Evolutionary conservation across 2,888 invertebrate genomes (phyloP), one percentile per base, ranked within the genome.

Genomic region (Hyles lineata): DNA sequence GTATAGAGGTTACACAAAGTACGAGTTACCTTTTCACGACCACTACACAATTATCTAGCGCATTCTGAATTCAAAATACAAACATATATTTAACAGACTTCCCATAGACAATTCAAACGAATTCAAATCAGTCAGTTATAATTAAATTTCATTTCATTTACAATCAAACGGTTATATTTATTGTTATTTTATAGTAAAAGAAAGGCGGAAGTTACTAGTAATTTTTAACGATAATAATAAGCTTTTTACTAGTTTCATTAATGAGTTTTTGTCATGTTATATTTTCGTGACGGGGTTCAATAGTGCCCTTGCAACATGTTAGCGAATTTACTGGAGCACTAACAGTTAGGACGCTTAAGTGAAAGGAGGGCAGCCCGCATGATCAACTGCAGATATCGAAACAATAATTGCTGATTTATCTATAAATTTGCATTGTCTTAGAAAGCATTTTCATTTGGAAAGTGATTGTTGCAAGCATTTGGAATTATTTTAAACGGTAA

Each of bases 281-380:
- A 74, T 83, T 80, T 80, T 78, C 87, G 87, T 88, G 86, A 87
- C 86, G 83, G 77, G 76, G 79, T 80, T 84, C 82, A 84, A 84
- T 84, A 82, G 81, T 82, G 85, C 84, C 86, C 87, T 90, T 91
- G 86, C 90, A 84, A 86, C 89, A 91, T 77, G 81, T 79, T 84
- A 81, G 82, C 76, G 77, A 80, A 83, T 86, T 84, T 85, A 83
- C 80, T 83, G 76, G 82, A 81, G 82, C 83, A 82, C 76, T 80
- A 79, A 81, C 79, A 78, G 81, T 79, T 81, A 82, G 85, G 79
- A 83, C 82, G 69, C 74, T 71, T 75, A 74, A 81, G 87, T 88
- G 92, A 91, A 92, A 91, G 90, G 90, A 86, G 82, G 83, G 52
- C 61, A 32, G 67, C 60, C 67, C 23, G 67, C 67, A 67, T 23